Evolutionary conservation across 2,888 invertebrate genomes (phyloP), one percentile per base, ranked within the genome.

Genomic region (Pocota personata): DNA sequence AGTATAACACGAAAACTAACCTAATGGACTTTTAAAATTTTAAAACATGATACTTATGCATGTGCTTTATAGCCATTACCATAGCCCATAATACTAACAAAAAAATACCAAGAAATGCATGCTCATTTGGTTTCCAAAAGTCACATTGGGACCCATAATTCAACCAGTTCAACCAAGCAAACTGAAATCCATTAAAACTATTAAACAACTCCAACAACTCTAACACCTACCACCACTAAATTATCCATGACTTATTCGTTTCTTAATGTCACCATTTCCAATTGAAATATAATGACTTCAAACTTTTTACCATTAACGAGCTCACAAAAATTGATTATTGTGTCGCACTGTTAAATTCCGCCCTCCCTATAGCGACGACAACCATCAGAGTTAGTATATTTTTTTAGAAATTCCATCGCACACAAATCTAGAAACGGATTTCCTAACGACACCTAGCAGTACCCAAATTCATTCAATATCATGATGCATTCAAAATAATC

Each of bases 211-310:
- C 37, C 40, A 19, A 30, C 2, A n/a, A 24, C 24, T 24, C 24
- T 24, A 64, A 32, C 27, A 10, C 1, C 24, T 12, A n/a, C 19
- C 19, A 46, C 27, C n/a, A 43, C 48, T 71, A 8, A 71, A 62
- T n/a, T 64, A 46, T 67, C 32, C 48, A 50, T 78, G 73, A 62
- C 58, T 62, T 40, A 77, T 46, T 55, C 24, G 30, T 46, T 75
- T 48, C 69, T n/a, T 73, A 84, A 69, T 75, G 64, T 52, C 16
- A 37, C 16, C 60, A 76, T 86, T 43, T 72, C 66, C 82, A 77
- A 82, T 86, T 82, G 86, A 67, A 82, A 57, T 86, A 86, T 80
- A 86, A 86, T 82, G 72, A 77, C 82, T 82, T 77, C 43, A 77
- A 86, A 86, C 50, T 86, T 82, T 86, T 86, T 50, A 77, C 82